Conservation (phyloP, 1,140 invertebrate species). For the Helicoverpa armigera region DNA sequence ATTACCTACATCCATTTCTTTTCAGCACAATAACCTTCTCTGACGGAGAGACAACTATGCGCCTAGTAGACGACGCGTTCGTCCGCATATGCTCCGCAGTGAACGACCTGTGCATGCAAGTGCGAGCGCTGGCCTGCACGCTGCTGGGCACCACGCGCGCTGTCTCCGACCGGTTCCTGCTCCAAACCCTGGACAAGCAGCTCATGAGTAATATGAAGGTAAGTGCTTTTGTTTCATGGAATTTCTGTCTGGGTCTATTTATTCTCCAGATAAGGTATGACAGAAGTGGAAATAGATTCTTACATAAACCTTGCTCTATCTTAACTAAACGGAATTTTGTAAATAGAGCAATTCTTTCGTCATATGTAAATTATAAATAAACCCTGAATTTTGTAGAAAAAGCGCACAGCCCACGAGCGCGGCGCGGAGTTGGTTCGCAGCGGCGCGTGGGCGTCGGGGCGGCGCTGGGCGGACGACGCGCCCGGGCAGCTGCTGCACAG, state of each 20-base stretch:
- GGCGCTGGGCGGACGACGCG: conserved; percentile 96
- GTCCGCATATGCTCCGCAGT: conserved; percentile 97
- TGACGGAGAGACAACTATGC: conserved; percentile 91
- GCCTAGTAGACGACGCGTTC: conserved; percentile 98
- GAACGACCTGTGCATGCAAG: conserved; percentile 96
- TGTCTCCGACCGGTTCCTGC: conserved; percentile 96
- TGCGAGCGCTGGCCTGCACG: conserved; percentile 93
- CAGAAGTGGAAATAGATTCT: no score
- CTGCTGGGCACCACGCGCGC: conserved; percentile 94
- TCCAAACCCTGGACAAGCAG: conserved; percentile 99
- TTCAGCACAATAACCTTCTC: conserved; percentile 89
- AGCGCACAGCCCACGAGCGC: conserved; percentile 94
- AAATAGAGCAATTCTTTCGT: not conserved
- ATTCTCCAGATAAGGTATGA: no score
- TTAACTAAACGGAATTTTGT: no score
- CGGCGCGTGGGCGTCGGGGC: conserved; percentile 96
- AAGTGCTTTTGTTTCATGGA: conserved; percentile 49
- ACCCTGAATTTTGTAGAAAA: conserved; percentile 84
- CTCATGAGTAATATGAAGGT: conserved; percentile 98
- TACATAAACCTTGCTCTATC: no score
- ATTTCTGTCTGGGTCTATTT: not conserved
- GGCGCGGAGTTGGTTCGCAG: conserved; percentile 92
- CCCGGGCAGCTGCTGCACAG: conserved; percentile 90
- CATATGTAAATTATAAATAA: not conserved
- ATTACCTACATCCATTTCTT: no score